A percentile compares a stretch with the other conserved stretches of the same genome.
Conservation (phyloP, 1,140 invertebrate genomes). For the Drosophila sucinea region DNA sequence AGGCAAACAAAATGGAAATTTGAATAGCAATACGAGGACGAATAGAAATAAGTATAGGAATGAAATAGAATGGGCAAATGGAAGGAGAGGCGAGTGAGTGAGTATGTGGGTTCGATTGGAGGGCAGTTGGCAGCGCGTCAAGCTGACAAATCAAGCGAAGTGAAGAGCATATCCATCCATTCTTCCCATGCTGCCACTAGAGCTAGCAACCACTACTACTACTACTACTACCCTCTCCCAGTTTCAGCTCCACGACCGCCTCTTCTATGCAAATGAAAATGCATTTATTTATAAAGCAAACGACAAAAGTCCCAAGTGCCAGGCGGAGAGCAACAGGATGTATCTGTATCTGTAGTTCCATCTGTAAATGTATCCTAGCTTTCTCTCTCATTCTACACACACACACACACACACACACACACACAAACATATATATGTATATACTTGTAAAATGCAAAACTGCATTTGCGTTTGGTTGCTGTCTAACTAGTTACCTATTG, state of each 20-base stretch:
- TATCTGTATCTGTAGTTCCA: slow-evolving; percentile 43
- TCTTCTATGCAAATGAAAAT: slow-evolving; percentile 68
- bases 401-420: background rate
- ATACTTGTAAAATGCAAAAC: slow-evolving; percentile 60
- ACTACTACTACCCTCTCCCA: background rate
- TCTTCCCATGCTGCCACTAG: background rate
- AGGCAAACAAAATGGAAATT: slow-evolving; percentile 55
- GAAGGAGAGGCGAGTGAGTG: slow-evolving; percentile 9
- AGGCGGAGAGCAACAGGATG: slow-evolving; percentile 55
- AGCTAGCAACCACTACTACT: background rate
- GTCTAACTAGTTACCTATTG: slow-evolving; percentile 75
- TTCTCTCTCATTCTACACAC: slow-evolving; percentile 32
- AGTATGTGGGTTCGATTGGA: slow-evolving; percentile 9
- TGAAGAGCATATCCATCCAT: slow-evolving; percentile 16
- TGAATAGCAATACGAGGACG: slow-evolving; percentile 42
- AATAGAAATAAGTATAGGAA: background rate
- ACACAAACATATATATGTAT: too few species aligned
- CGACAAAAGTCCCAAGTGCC: slow-evolving; percentile 64
- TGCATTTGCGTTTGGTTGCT: slow-evolving; percentile 59
- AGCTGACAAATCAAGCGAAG: slow-evolving; percentile 65
- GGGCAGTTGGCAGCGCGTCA: slow-evolving; percentile 34
- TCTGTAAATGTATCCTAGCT: slow-evolving; percentile 56
- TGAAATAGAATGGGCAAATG: background rate
- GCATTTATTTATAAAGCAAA: slow-evolving; percentile 75
- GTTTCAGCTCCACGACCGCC: background rate